phyloP scores from a whole-genome alignment of 53 echinoderm and acorn worm species.

The Paracentrotus lividus region DNA sequence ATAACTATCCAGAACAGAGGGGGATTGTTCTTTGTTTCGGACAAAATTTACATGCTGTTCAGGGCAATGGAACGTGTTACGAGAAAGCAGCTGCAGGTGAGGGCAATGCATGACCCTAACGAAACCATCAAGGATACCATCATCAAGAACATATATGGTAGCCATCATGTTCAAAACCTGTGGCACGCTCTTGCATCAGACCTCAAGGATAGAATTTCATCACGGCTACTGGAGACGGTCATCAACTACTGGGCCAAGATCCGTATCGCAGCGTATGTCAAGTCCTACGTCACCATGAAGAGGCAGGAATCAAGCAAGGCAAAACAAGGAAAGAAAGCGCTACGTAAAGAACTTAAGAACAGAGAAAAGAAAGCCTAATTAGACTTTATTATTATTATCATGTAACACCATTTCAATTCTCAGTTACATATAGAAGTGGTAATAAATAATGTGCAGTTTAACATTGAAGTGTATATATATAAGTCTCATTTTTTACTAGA shows the following conservation, averaged over 20 bases:
- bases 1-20: constrained; percentile 3
- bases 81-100: not conserved
- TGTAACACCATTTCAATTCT: no score
- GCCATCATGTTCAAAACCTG: not conserved
- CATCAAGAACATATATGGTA: constrained; percentile 1
- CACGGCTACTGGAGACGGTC: not conserved
- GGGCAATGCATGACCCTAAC: not conserved
- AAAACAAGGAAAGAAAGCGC: no score
- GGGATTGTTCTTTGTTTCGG: not conserved
- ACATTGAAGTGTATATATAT: no score
- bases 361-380: no score
- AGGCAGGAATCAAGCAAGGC: no score
- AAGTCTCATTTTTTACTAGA: no score
- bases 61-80: not conserved
- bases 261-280: not conserved
- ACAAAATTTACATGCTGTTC: not conserved
- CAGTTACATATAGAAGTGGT: no score
- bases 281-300: not conserved
- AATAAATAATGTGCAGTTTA: no score
- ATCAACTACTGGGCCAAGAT: not conserved
- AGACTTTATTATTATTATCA: no score
- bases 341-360: no score
- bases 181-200: not conserved
- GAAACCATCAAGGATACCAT: not conserved
- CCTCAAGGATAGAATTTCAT: not conserved